Base-by-base conservation (phyloP, 2,797 vertebrate species). In the Sebastes nivosus region DNA sequence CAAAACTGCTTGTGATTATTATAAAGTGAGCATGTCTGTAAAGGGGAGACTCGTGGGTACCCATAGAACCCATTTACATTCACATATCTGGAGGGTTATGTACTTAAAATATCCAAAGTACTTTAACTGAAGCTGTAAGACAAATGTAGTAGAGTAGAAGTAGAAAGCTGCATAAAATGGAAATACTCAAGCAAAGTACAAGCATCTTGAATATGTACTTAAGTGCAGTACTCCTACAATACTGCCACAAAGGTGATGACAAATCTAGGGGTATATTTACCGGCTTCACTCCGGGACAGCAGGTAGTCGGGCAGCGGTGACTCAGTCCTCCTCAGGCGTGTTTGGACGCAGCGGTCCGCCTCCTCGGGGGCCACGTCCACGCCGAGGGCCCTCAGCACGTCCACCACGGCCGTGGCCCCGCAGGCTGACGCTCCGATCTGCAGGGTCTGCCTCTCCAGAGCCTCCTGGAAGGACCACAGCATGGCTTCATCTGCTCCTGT, bases 341-440 rank as follows among this genome's bases (percentile, higher is more conserved):
- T 96, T 10, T 69, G 86, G 8, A 96, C 95, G n/a, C 92, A 94
- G 73, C 70, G 81, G n/a, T 96, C 93, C 0, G 87, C 95, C 2
- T 87, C 91, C 70, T 94, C 93, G 0, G 95, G 90, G 9, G 71
- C 36, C 72, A 92, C 95, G 0, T 83, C 71, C 18, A 95, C 74
- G 0, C 92, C 93, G 16, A 96, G 95, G 25, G 90, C 94, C 86
- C 93, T 95, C 55, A 96, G 89, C 14, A 95, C 95, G 18, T 96
- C 95, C 79, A 96, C 91, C 30, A 96, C 94, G 0, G 96, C 96
- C 0, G 96, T 96, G 72, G 95, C 95, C 16, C 96, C 95, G 50
- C 96, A 96, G 8, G 95, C 95, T 0, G 95, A 96, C 0, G 75
- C 90, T 10, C 95, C 96, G 1, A 96, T 96, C 91, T 96, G 96